These are phyloP conservation scores for Athalia circularis DNA, from an alignment of 2,888 invertebrate species.

Conservation along the genomic window DNA sequence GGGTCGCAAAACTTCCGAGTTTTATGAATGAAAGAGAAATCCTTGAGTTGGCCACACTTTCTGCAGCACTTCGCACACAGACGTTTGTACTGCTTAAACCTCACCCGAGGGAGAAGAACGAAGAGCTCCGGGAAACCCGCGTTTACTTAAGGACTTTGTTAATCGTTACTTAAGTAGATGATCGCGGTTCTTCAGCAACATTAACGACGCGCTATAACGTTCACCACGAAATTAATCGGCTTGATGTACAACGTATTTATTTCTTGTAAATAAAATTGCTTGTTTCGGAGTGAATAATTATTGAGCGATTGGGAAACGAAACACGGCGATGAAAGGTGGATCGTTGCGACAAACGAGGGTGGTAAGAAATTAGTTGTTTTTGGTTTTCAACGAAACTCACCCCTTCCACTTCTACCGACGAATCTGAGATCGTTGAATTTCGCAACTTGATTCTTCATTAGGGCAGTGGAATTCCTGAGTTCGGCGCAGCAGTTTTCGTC, in stretches of 20 bases:
- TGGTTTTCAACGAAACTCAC: constrained; percentile 78
- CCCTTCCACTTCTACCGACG: constrained; percentile 98
- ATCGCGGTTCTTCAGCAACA: constrained; percentile 28
- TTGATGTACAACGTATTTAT: not conserved
- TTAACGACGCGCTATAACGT: constrained; percentile 39
- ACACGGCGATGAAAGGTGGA: not conserved
- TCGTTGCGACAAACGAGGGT: too few relatives aligned
- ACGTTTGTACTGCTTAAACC: not conserved
- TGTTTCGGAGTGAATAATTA: not conserved
- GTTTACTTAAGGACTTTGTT: constrained; percentile 44
- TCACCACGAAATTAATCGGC: constrained; percentile 3
- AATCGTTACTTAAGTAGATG: constrained; percentile 41
- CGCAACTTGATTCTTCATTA: constrained; percentile 99
- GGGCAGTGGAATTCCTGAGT: constrained; percentile 93
- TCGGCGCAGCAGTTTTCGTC: constrained; percentile 99
- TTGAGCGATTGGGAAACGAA: not conserved
- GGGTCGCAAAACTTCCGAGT: constrained; percentile 54
- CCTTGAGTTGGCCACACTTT: not conserved
- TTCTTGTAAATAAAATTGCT: not conserved
- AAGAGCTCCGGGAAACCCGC: not conserved
- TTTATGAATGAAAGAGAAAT: constrained; percentile 54
- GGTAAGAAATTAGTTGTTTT: not conserved
- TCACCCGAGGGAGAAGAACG: constrained; percentile 2
- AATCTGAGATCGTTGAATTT: constrained; percentile 99
- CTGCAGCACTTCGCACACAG: not conserved